phyloP scores from a whole-genome alignment of 2,797 vertebrate genomes.

The Aulostomus chinensis region DNA sequence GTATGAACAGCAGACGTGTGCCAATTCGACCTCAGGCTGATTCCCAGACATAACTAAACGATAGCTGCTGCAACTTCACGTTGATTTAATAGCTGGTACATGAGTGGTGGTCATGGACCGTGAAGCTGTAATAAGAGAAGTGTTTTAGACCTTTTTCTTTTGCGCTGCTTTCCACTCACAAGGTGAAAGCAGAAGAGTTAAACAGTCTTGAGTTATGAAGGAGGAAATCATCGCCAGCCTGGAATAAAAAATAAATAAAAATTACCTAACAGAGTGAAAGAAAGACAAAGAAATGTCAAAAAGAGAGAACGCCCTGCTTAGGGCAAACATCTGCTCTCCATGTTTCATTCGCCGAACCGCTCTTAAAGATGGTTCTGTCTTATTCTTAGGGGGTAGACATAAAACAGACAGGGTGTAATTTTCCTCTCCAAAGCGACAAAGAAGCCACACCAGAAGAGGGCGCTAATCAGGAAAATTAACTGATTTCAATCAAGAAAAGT shows the following conservation, averaged over 20 bases:
- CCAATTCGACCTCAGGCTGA: slow-evolving; percentile 30
- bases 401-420: no score
- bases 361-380: background rate
- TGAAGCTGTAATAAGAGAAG: slow-evolving; percentile 38
- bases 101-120: slow-evolving; percentile 15
- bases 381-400: background rate
- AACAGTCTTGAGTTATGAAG: slow-evolving; percentile 12
- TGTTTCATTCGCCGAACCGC: background rate
- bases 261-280: background rate
- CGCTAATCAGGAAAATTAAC: no score
- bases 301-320: background rate
- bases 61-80: slow-evolving; percentile 31
- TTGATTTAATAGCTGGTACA: slow-evolving; percentile 40
- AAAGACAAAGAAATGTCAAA: slow-evolving; percentile 5
- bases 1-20: slow-evolving; percentile 19
- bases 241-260: slow-evolving; percentile 4
- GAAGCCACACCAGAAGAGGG: no score
- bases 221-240: slow-evolving; percentile 2
- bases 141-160: slow-evolving; percentile 20
- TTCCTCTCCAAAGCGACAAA: no score
- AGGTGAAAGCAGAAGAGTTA: slow-evolving; percentile 7
- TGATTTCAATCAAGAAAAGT: no score
- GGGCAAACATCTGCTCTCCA: slow-evolving; percentile 12
- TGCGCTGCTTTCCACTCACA: slow-evolving; percentile 3
- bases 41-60: slow-evolving; percentile 29